Evolutionary conservation across 2,888 invertebrate genomes (phyloP), one percentile per base, ranked within the genome.

Genomic region (Drosophila birchii): DNA sequence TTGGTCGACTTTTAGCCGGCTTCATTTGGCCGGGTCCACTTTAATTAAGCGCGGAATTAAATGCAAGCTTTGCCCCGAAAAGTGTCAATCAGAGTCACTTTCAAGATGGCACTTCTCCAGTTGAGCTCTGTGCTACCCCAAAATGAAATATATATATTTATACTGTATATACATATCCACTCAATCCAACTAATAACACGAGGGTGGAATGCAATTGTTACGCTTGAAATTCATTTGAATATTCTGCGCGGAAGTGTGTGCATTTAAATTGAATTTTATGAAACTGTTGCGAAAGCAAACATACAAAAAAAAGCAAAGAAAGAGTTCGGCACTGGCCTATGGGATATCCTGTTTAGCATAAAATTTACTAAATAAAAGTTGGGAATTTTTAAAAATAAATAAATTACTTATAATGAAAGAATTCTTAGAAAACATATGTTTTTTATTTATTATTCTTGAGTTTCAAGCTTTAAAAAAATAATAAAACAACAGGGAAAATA

Each of bases 231-330:
- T 63, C 72, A 78, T 76, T 75, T 69, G 75, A 75, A 73, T 77
- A 71, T 73, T 49, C 38, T 12, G 69, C 55, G 43, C 51, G 43
- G 20, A 16, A 32, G 39, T 56, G 62, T 77, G 64, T 77, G 79
- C 70, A 79, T 71, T 79, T 75, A 77, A 78, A 79, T 79, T 79
- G 79, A 75, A 77, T 77, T 79, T 79, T 78, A 78, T 77, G 61
- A 67, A 77, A 75, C 64, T 77, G 67, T 72, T 78, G 72, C 64
- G n/a, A 75, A 29, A 44, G 64, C 38, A 61, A 58, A 70, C 23
- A 38, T 11, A 12, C 26, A 16, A 26, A 39, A 53, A 53, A 63
- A 38, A 23, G 5, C 26, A 12, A 39, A 2, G 14, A 23, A 12
- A 2, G 3, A 14, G 0, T 0, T 2, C 2, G 6, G 1, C 23